Conservation (phyloP, 2,113 vertebrate genomes). For the Nothocercus nigrocapillus region DNA sequence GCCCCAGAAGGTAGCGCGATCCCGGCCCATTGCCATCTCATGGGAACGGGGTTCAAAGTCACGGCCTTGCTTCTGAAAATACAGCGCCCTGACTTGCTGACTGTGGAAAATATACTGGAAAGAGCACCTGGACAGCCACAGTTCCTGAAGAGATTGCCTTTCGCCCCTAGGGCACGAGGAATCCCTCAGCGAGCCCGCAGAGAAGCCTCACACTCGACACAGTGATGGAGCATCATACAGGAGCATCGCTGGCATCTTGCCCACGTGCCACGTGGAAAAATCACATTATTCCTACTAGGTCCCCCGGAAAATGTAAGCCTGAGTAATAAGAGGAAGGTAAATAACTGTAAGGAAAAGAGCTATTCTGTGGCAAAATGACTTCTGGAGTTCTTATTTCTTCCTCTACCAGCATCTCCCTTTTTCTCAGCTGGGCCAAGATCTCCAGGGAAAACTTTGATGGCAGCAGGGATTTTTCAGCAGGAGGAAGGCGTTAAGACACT, state of each 20-base stretch:
- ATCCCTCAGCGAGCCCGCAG: rapidly evolving
- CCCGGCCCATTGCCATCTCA: background rate
- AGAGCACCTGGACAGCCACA: background rate
- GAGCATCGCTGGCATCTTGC: background rate
- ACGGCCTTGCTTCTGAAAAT: background rate
- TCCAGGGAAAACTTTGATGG: background rate
- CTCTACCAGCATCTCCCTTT: background rate
- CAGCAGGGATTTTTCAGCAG: background rate
- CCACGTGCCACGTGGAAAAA: background rate
- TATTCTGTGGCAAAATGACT: background rate
- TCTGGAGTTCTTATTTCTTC: background rate
- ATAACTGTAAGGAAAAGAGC: background rate
- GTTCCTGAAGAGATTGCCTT: background rate
- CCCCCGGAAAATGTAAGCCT: background rate
- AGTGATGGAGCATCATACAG: background rate
- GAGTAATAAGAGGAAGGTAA: background rate
- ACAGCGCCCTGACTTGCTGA: background rate
- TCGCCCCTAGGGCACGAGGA: background rate
- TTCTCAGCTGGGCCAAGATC: background rate
- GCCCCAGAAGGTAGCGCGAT: background rate
- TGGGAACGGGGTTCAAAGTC: background rate
- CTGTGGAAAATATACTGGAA: background rate
- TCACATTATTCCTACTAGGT: background rate
- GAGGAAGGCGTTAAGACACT: background rate
- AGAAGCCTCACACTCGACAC: background rate